These are phyloP conservation scores for Irena cyanogastra DNA, from an alignment of 2,113 vertebrate species.

Conservation along the genomic window DNA sequence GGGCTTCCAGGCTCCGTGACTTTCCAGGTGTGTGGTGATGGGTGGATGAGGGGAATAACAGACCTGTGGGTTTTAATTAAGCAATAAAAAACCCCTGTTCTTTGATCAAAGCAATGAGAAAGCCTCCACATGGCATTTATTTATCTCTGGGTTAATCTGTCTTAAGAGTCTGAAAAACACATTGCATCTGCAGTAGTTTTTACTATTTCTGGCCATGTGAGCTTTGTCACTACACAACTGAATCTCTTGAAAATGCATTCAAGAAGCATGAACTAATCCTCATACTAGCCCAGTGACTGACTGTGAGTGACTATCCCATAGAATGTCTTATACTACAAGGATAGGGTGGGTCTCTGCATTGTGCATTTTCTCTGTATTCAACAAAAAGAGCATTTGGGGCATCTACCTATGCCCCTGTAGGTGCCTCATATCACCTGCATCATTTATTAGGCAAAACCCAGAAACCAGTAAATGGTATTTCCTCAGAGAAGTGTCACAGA, in stretches of 20 bases:
- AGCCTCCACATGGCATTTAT: background rate
- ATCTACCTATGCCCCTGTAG: background rate
- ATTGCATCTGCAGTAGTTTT: background rate
- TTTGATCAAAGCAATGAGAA: constrained; percentile 19
- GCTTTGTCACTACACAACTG: background rate
- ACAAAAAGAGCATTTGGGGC: background rate
- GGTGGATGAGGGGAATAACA: background rate
- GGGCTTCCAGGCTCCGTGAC: background rate
- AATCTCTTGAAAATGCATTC: background rate
- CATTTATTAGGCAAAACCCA: background rate
- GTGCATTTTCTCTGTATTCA: background rate
- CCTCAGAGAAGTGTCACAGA: background rate
- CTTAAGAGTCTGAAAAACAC: background rate
- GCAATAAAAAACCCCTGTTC: background rate
- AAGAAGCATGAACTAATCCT: background rate
- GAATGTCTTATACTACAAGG: background rate
- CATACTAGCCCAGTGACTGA: background rate
- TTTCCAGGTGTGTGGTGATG: background rate
- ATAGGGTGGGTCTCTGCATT: background rate
- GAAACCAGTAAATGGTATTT: background rate
- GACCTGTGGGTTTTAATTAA: background rate
- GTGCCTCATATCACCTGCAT: background rate
- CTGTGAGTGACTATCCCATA: background rate
- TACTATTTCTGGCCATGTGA: constrained; percentile 1
- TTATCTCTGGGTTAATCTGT: constrained; percentile 20